These are phyloP conservation scores for Flexamia atlantica DNA, from an alignment of 2,888 invertebrate species.

Conservation along the genomic window DNA sequence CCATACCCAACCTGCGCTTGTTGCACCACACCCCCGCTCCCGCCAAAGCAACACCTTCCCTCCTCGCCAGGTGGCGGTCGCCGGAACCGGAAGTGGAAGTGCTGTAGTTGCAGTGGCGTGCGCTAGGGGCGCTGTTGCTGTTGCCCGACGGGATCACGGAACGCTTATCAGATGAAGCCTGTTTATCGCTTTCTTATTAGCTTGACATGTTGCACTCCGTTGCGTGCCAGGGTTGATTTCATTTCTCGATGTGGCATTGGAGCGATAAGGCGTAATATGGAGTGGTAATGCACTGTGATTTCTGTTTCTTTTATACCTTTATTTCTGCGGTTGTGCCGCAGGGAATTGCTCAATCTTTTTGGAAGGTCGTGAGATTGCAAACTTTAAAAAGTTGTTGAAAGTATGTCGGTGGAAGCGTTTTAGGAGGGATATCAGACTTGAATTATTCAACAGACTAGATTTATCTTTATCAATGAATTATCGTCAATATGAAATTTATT, in stretches of 20 bases:
- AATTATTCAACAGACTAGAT: too few species aligned
- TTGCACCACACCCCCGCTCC: not conserved
- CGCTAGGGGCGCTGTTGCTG: slow-evolving; percentile 9
- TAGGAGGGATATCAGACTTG: too few species aligned
- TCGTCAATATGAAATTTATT: too few species aligned
- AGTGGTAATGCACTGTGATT: not conserved
- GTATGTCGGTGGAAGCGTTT: too few species aligned
- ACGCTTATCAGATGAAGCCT: slow-evolving; percentile 34
- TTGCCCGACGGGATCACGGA: slow-evolving; percentile 25
- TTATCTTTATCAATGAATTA: too few species aligned
- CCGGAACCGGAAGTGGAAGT: not conserved
- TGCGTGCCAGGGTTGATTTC: slow-evolving; percentile 47
- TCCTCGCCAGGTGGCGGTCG: slow-evolving; percentile 14
- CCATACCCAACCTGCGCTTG: too few species aligned
- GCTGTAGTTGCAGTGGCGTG: slow-evolving; percentile 46
- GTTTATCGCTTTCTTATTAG: slow-evolving; percentile 56
- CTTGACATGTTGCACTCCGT: slow-evolving; percentile 43
- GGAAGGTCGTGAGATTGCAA: too few species aligned
- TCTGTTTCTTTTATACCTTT: slow-evolving; percentile 7
- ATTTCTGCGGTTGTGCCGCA: too few species aligned
- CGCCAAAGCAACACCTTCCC: too few species aligned
- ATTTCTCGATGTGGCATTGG: slow-evolving; percentile 49
- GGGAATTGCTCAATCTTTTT: too few species aligned
- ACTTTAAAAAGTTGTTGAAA: too few species aligned
- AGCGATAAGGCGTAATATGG: slow-evolving; percentile 29